phyloP scores from a whole-genome alignment of 2,113 vertebrate species.

The Takifugu bimaculatus region DNA sequence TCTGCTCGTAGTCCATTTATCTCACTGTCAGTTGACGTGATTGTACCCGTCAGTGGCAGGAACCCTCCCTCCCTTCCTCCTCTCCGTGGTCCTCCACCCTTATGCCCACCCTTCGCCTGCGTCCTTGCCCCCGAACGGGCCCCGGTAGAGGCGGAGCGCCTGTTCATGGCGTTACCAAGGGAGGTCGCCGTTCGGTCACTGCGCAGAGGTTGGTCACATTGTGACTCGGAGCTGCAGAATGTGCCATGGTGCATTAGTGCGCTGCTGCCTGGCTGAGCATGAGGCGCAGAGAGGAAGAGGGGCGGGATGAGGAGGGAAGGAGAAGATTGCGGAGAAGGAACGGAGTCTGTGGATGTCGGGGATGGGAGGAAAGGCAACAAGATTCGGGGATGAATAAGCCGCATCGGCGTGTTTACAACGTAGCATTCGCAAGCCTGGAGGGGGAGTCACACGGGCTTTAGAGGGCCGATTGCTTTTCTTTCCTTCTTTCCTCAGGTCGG shows the following conservation, averaged over 20 bases:
- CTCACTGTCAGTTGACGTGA: slow-evolving; percentile 33
- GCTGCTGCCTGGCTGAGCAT: slow-evolving; percentile 62
- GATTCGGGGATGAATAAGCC: slow-evolving; percentile 14
- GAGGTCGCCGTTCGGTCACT: slow-evolving; percentile 73
- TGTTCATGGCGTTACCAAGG: slow-evolving; percentile 29
- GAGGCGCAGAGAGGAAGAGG: slow-evolving; percentile 22
- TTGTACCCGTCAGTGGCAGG: slow-evolving; percentile 20
- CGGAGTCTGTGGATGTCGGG: slow-evolving; percentile 19
- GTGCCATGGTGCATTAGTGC: slow-evolving; percentile 78
- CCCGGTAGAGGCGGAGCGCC: slow-evolving; percentile 27
- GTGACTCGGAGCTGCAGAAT: slow-evolving; percentile 74
- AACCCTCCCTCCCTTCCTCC: slow-evolving; percentile 8
- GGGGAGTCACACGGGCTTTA: too few relatives aligned
- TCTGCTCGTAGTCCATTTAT: slow-evolving; percentile 13
- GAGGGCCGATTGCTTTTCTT: neutral
- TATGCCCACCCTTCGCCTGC: slow-evolving; percentile 4
- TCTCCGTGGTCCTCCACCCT: neutral
- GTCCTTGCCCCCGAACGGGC: slow-evolving; percentile 22
- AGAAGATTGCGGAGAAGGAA: slow-evolving; percentile 5
- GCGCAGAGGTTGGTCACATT: slow-evolving; percentile 57
- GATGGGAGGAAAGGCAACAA: slow-evolving; percentile 11
- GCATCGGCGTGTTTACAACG: slow-evolving; percentile 75
- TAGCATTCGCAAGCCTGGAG: slow-evolving; percentile 40
- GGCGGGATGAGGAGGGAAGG: slow-evolving; percentile 1
- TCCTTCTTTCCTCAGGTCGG: neutral